Base-by-base conservation (phyloP, 1,140 invertebrate species). In the Psilanteris sp. region DNA sequence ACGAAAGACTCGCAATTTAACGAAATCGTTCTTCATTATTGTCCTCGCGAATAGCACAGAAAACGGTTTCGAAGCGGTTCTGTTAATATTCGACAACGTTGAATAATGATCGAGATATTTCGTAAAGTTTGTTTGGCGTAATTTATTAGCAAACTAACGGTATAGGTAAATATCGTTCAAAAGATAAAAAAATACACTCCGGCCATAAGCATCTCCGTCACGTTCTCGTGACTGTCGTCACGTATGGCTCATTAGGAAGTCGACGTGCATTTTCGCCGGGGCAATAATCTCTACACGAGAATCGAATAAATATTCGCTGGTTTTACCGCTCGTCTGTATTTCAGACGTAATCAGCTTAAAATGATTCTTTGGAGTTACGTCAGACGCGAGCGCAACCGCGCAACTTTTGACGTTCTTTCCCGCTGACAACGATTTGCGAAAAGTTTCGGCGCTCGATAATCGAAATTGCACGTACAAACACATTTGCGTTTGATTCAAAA, bases 191-290 rank as follows among this genome's bases (percentile, higher is more conserved):
- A 55, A 31, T 37, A 32, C 15, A 36, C 37, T 31, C 39, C 14
- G 7, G 5, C 22, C 31, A 52, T 66, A 73, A 74, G 52, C 52
- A 37, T 74, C 70, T 41, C 9, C 27, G 61, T 74, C 71, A 67
- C 62, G 54, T 74, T 61, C 61, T 54, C 54, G 61, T 57, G 61
- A 61, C 66, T 71, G 54, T 61, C 37, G 71, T 74, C 71, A 74
- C 71, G 62, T 67, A 67, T 61, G 36, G 55, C 62, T 74, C 71
- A 61, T 74, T 74, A 74, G 46, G 61, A 54, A 67, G 71, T 37
- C 62, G 59, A 57, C 52, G 70, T 52, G 70, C 70, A 59, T 59
- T 70, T 59, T 73, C 70, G 24, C 37, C 43, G 27, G 41, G 31
- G 52, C 59, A 66, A 73, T 73, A 73, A 73, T 66, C 70, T 73